Base-by-base conservation (phyloP, 2,888 invertebrate genomes). In the Sycophila texana region DNA sequence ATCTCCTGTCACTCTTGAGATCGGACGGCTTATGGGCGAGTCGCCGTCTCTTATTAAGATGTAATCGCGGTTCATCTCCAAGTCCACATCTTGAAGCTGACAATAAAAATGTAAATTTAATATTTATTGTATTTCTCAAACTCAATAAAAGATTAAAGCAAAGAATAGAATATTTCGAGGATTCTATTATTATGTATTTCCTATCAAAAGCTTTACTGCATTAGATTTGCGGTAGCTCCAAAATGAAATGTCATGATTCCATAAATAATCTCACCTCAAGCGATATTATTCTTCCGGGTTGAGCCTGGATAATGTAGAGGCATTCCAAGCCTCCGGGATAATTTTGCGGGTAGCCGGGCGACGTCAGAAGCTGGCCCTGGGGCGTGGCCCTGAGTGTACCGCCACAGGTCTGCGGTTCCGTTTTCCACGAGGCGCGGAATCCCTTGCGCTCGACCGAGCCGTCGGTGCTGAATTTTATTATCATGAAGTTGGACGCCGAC, bases 271-370 rank as follows among this genome's bases (percentile, higher is more conserved):
- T 82, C 87, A 94, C 94, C 91, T 98, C 97, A 70, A 99, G 91
- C 2, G 98, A 98, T 82, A 99, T 96, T 81, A 98, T 96, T 88
- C 97, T 94, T 63, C 98, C 98, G 49, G 96, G 94, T 88, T 97
- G 96, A 2, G 99, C 96, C 88, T 95, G 95, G 82, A 99, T 95
- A 67, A 96, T 95, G 91, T 98, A 99, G 73, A 98, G 93, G 85
- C 98, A 98, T 92, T 99, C 99, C 82, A 98, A 92, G n/a, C 98
- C 98, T 73, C 98, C 98, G 0, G 98, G 98, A 91, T 98, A 98
- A 85, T 95, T 95, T 85, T 95, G 95, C 0, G 98, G 98, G 91
- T 97, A 98, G 77, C 97, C 97, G 75, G 98, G 97, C 63, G 98
- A 98, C 18, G 95, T 95, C 71, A 99, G 92, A 3, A 96, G 93